Evolutionary conservation across 1,140 invertebrate species (phyloP).

Genomic region (Sogatella furcifera): DNA sequence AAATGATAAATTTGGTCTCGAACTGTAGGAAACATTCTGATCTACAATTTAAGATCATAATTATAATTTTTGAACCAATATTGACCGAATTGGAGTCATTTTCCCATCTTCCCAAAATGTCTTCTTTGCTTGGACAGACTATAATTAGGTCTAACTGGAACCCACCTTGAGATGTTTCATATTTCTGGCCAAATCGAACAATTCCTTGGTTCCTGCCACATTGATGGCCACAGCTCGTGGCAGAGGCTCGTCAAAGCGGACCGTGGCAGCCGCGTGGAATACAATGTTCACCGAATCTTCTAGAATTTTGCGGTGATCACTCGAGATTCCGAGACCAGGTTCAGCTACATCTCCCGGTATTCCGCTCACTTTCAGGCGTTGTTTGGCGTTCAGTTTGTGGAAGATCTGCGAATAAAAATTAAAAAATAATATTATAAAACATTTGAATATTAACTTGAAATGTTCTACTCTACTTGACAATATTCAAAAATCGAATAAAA

Average conservation of each 20-base stretch:
- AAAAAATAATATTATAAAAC: too few species aligned
- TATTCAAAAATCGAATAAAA: too few species aligned
- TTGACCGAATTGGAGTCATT: too few species aligned
- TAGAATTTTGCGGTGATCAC: slow-evolving; percentile 54
- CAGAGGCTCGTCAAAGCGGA: slow-evolving; percentile 76
- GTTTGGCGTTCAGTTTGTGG: slow-evolving; percentile 1
- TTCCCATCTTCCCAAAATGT: neutral
- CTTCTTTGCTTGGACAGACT: too few species aligned
- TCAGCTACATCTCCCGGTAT: slow-evolving; percentile 68
- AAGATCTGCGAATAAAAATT: slow-evolving; percentile 1
- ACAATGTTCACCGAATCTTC: slow-evolving; percentile 31
- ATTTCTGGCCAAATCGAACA: slow-evolving; percentile 46
- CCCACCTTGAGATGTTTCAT: slow-evolving; percentile 53
- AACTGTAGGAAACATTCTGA: too few species aligned
- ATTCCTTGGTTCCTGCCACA: slow-evolving; percentile 44
- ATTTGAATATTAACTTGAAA: too few species aligned
- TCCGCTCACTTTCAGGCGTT: slow-evolving; percentile 44
- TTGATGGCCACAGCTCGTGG: slow-evolving; percentile 49
- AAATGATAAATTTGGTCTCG: too few species aligned
- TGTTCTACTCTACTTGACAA: too few species aligned
- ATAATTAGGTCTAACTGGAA: neutral
- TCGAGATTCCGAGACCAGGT: slow-evolving; percentile 60
- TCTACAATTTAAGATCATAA: too few species aligned
- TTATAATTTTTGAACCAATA: too few species aligned
- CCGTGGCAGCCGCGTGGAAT: slow-evolving; percentile 84